phyloP scores from a whole-genome alignment of 2,113 vertebrate genomes.

The Sminthopsis crassicaudata region DNA sequence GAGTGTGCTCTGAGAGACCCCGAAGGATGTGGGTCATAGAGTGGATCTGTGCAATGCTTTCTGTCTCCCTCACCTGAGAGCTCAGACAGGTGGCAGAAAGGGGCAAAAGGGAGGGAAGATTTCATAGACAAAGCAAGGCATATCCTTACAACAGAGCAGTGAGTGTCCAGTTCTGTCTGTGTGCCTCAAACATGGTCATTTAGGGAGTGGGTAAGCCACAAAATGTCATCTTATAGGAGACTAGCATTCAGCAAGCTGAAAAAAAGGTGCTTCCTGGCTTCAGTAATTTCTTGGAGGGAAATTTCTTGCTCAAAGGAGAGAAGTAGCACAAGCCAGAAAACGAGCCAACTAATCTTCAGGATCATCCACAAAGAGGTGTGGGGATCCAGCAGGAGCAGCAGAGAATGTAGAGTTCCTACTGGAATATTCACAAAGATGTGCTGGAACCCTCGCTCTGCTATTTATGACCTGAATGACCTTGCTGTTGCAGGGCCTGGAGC shows the following conservation, averaged over 20 bases:
- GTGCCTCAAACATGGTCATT: neutral
- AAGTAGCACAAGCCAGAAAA: neutral
- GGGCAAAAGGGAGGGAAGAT: neutral
- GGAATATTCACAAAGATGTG: neutral
- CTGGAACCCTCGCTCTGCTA: neutral
- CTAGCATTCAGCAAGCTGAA: neutral
- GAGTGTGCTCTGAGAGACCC: neutral
- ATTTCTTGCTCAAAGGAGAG: neutral
- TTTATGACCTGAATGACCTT: neutral
- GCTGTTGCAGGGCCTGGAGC: neutral
- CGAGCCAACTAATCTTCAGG: neutral
- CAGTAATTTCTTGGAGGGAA: neutral
- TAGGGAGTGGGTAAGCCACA: neutral
- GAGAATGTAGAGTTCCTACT: neutral
- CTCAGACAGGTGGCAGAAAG: neutral
- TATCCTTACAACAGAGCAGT: neutral
- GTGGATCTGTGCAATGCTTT: neutral
- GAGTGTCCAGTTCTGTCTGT: neutral
- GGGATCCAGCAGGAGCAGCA: neutral
- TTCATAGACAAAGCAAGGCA: slow-evolving; percentile 1
- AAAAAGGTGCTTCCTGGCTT: slow-evolving; percentile 7
- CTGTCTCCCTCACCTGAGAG: neutral
- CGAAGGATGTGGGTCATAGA: neutral
- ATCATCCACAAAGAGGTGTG: neutral
- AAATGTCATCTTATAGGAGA: neutral